Evolutionary conservation across 2,797 vertebrate genomes (phyloP), one percentile per base, ranked within the genome.

Genomic region (Tapera naevia): DNA sequence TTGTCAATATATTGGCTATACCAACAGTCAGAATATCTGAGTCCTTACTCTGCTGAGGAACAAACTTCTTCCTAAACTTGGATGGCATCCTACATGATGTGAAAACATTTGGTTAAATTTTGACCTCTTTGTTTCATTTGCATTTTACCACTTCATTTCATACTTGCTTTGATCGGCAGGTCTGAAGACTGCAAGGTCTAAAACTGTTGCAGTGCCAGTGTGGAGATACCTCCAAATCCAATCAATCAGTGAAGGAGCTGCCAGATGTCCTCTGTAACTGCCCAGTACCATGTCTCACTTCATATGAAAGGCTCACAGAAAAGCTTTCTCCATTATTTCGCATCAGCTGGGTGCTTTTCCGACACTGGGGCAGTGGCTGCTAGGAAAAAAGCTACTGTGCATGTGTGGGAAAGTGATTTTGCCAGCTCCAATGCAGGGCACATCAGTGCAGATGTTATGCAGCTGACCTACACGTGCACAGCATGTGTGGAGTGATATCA

Each of bases 381-480:
- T 61, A 28, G 19, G 57, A 35, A 28, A 69, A 85, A 88, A 89
- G 11, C 54, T 82, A 19, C 58, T 22, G 37, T 65, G 22, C 9
- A 7, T 16, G 10, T 18, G 17, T 24, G 73, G 53, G 72, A 45
- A n/a, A 43, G 27, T 23, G 45, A 50, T 72, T 89, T 64, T 65
- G 54, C 46, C 35, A 22, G 37, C 21, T 72, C 43, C 30, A 50
- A 61, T n/a, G 28, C 60, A 16, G 60, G 45, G 25, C 51, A 62
- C 15, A 3, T 37, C 37, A 9, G 13, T 17, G 22, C 25, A 4
- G 17, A 1, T 0, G 1, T 43, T 17, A 22, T 16, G 22, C 54
- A 45, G 81, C 45, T 73, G 24, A 56, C 70, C 28, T 70, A 27
- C 7, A 30, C 1, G 3, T 46, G 41, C 30, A 33, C 37, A 51